Percentiles rank a stretch among this genome's conserved stretches.
phyloP scores from a whole-genome alignment of 2,888 invertebrate genomes.

The Protodeltote pygarga region DNA sequence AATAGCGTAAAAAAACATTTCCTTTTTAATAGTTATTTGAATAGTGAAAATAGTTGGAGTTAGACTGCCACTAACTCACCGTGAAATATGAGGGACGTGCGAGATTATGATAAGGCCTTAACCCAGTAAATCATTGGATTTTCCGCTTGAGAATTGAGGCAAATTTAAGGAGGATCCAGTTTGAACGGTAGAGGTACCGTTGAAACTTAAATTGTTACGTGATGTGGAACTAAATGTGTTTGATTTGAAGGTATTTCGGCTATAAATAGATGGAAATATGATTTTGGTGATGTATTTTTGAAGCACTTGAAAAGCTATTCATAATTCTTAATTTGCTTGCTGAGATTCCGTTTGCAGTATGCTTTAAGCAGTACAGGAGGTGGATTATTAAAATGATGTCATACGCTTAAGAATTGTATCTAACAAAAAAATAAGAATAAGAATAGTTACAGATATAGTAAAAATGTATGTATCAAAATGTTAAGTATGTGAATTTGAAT shows the following conservation, averaged over 20 bases:
- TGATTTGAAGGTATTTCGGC: conserved; percentile 35
- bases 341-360: too few species aligned
- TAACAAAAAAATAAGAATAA: too few species aligned
- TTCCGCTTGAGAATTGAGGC: conserved; percentile 77
- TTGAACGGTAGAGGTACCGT: conserved; percentile 46
- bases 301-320: too few species aligned
- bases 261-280: conserved; percentile 23
- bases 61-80: conserved; percentile 68
- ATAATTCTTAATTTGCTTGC: too few species aligned
- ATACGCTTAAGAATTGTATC: too few species aligned
- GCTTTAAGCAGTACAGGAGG: too few species aligned
- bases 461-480: too few species aligned
- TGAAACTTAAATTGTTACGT: conserved; percentile 60
- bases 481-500: too few species aligned
- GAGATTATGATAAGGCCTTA: conserved; percentile 84
- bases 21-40: conserved; percentile 56
- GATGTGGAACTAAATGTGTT: conserved; percentile 50
- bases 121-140: conserved; percentile 83
- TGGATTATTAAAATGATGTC: too few species aligned
- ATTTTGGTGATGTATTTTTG: conserved; percentile 28
- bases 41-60: conserved; percentile 70
- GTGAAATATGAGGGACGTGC: conserved; percentile 84
- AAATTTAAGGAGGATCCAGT: conserved; percentile 74
- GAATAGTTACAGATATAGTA: too few species aligned
- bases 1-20: conserved; percentile 16